phyloP scores from a whole-genome alignment of 2,888 invertebrate genomes.

The Cantharis rufa region DNA sequence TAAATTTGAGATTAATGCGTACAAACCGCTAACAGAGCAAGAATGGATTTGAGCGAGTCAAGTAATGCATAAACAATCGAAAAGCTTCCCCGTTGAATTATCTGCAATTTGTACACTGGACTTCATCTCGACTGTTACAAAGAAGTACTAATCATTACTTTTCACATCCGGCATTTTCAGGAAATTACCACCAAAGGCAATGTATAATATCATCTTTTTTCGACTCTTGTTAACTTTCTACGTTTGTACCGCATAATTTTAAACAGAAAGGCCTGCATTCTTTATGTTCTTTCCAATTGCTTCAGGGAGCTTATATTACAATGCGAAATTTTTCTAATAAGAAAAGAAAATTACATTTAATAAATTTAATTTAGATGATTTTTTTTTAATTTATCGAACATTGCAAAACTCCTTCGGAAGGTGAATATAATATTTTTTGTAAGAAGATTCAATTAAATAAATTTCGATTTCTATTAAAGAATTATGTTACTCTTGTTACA shows the following conservation, averaged over 20 bases:
- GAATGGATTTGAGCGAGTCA: constrained; percentile 23
- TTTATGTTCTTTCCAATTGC: constrained; percentile 9
- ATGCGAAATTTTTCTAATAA: not conserved
- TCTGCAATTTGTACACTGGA: constrained; percentile 33
- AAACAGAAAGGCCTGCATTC: constrained; percentile 1
- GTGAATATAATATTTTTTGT: no score
- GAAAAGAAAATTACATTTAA: not conserved
- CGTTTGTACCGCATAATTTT: constrained; percentile 5
- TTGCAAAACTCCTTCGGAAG: no score
- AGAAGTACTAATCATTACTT: constrained; percentile 26
- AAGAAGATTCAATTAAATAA: no score
- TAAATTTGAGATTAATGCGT: constrained; percentile 28
- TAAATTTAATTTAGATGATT: not conserved
- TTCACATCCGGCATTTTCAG: constrained; percentile 35
- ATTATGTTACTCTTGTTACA: not conserved
- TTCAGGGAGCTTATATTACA: not conserved
- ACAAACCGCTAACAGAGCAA: constrained; percentile 24
- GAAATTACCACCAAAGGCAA: constrained; percentile 42
- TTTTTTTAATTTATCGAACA: not conserved
- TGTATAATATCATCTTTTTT: constrained; percentile 37
- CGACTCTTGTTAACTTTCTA: constrained; percentile 20
- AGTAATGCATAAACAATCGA: constrained; percentile 31
- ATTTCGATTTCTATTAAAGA: not conserved
- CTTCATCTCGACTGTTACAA: constrained; percentile 33
- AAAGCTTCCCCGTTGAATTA: constrained; percentile 20